These are phyloP conservation scores for Cassiopea xamachana DNA, from an alignment of 30 jellyfish, hydroid and myxozoan species.

Conservation along the genomic window DNA sequence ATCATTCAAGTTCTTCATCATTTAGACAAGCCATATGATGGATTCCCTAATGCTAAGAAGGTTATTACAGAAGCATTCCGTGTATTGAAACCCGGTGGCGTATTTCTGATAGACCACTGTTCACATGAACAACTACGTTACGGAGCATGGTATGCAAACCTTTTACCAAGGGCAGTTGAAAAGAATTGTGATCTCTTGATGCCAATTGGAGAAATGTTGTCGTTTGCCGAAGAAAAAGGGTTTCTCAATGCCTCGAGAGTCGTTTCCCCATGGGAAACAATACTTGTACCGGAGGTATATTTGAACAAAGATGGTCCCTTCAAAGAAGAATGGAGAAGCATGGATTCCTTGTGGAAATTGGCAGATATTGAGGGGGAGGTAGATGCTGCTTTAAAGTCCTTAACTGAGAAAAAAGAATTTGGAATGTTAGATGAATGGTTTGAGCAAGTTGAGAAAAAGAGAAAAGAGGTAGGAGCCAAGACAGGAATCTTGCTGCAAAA, in stretches of 20 bases:
- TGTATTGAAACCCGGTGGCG: slow-evolving; percentile 93
- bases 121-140: slow-evolving; percentile 71
- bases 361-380: slow-evolving; percentile 79
- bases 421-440: slow-evolving; percentile 72
- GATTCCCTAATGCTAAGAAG: slow-evolving; percentile 22
- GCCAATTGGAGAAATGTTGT: slow-evolving; percentile 41
- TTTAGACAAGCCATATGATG: slow-evolving; percentile 75
- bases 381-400: slow-evolving; percentile 61
- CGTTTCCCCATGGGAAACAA: slow-evolving; percentile 55
- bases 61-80: slow-evolving; percentile 76
- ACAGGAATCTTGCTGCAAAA: slow-evolving; percentile 63
- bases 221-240: slow-evolving; percentile 38
- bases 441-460: slow-evolving; percentile 60
- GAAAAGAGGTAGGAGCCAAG: slow-evolving; percentile 52
- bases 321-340: slow-evolving; percentile 67
- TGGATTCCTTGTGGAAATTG: slow-evolving; percentile 65
- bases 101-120: slow-evolving; percentile 54
- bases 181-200: slow-evolving; percentile 46
- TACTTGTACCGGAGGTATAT: slow-evolving; percentile 32
- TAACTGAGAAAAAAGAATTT: slow-evolving; percentile 73
- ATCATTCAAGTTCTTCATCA: slow-evolving; percentile 87
- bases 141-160: slow-evolving; percentile 65
- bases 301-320: slow-evolving; percentile 74
- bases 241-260: slow-evolving; percentile 23
- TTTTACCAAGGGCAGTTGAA: slow-evolving; percentile 67